Evolutionary conservation across 2,113 vertebrate genomes (phyloP), one percentile per base, ranked within the genome.

Genomic region (Theristicus caerulescens): DNA sequence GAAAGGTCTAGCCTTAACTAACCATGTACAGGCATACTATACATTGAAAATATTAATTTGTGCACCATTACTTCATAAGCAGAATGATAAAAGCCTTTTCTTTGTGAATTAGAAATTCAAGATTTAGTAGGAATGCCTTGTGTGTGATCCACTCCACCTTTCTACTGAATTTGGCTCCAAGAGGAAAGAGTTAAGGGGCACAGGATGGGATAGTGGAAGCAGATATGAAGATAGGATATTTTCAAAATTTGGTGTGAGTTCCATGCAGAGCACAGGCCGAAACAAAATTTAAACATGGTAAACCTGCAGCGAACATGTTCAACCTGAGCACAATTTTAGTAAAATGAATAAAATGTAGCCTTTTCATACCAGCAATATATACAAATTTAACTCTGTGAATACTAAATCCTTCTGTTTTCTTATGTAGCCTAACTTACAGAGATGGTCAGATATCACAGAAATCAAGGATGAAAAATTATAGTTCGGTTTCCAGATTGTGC

Each of bases 81-180:
- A 1, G 40, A 92, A 81, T 65, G 7, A 59, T 42, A 51, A 59
- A 85, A 87, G 14, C 10, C 13, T 88, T 92, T 93, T 79, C 90
- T 92, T 92, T 96, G 88, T 93, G 93, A 95, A 90, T 86, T 65
- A 96, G 85, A n/a, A 97, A 88, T 71, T 67, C 32, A 47, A 55
- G 40, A 77, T 59, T 73, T 77, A 64, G 29, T 46, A 82, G 49
- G 40, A 95, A 82, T 70, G 21, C 16, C 29, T 83, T n/a, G n/a
- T 27, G 13, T 65, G 17, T 38, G 40, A 88, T 72, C 38, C 15
- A 58, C 36, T 61, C 20, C 44, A 32, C 36, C 31, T 76, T 47
- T 32, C 44, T 47, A 54, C 32, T 62, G 55, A 88, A 55, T 36
- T 54, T 80, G 64, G 21, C 18, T 88, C 29, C 82, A 57, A 72